Base-by-base conservation (phyloP, 2,797 vertebrate genomes). In the Coregonus ussuriensis region DNA sequence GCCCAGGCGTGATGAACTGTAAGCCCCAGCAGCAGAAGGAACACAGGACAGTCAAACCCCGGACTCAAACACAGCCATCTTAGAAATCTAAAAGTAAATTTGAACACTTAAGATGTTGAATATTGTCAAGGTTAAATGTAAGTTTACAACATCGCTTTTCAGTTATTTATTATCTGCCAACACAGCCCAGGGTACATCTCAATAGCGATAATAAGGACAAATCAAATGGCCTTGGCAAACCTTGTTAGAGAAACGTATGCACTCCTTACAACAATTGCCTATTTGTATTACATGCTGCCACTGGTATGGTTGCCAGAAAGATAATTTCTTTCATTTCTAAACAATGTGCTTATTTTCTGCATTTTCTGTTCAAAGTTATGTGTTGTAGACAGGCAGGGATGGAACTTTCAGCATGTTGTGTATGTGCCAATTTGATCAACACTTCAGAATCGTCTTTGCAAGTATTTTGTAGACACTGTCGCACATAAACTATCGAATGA, bases 1-100 rank as follows among this genome's bases (percentile, higher is more conserved):
- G 71, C 90, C 85, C 53, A 71, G 52, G 77, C 96, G 76, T 0
- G 96, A 98, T 80, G 98, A 99, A 85, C 92, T 99, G 11, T 99
- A 93, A 84, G 77, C 52, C 69, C 56, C 72, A 72, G 69, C 1
- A 7, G 37, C 37, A 41, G n/a, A 7, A 7, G 21, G 18, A 37
- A 41, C 75, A 77, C 3, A 80, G 41, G 65, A 67, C 74, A 66
- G 41, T 66, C 65, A 18, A 70, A 56, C 35, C 59, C 66, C 59
- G 29, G 71, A 70, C 68, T 21, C 3, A 47, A 70, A 47, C 53
- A 53, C 35, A 47, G 59, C 21, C 35, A 21, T 66, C 63, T 66
- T 66, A 62, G 59, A 7, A 62, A 9, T 62, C 21, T 9, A 62
- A 31, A 47, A 53, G 47, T 29, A 72, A 7, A 25, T 71, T 25